Evolutionary conservation across 2,113 vertebrate genomes (phyloP), one percentile per base, ranked within the genome.

Genomic region (Gallinago jamesoni): DNA sequence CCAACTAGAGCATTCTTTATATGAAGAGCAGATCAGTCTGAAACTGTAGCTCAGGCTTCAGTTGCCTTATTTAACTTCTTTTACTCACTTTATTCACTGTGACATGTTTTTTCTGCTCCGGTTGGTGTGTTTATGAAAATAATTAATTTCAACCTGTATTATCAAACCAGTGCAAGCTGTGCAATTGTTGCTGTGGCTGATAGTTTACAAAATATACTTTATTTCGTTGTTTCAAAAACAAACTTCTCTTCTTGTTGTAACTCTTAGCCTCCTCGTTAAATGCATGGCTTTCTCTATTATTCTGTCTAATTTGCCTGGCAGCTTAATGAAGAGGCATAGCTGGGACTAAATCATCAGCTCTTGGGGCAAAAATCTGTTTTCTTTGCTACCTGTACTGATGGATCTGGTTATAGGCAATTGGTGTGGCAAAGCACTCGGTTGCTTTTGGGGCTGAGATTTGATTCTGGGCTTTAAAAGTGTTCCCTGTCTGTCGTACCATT

Each of bases 101-200:
- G 39, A 72, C 10, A 12, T 13, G 89, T 77, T 81, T 93, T 93
- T 94, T 63, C 47, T 92, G 93, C 73, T 85, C 60, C 50, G 70
- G 3, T 90, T 90, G 66, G 23, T 89, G 37, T 93, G 48, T 85
- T 93, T 68, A 66, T 82, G 70, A 89, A 94, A 93, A 88, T 73
- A 69, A 80, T 69, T 90, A 48, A 70, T 93, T 91, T 92, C 68
- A 56, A 4, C 31, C 25, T 31, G 7, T 73, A 69, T 79, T 76
- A 67, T 84, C 67, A 87, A 69, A 73, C 37, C n/a, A n/a, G 1
- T 59, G 62, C 30, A 41, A 78, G 53, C 80, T 60, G 60, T 66
- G 63, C 23, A 50, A 21, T 83, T 70, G 52, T 89, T 87, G 63
- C 57, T 76, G 59, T 50, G 55, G 39, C 14, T 84, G 81, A 55